A percentile compares a stretch with the other conserved stretches of the same genome.
phyloP scores from a whole-genome alignment of 2,888 invertebrate species.

The Cerastoderma edule region DNA sequence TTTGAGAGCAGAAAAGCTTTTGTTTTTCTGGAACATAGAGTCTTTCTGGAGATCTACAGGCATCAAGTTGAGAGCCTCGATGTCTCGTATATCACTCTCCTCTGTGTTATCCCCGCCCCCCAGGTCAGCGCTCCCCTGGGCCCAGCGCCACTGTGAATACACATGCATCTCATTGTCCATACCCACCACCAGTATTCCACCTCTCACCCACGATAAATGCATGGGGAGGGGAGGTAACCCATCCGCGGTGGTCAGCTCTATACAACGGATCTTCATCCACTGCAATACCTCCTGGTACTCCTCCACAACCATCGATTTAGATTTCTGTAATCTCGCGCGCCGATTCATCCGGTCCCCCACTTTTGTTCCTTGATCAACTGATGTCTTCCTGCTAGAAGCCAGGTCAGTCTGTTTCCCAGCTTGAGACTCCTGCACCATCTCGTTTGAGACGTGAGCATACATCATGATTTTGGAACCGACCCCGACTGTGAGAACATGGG shows the following conservation, averaged over 20 bases:
- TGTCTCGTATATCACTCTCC: constrained; percentile 45
- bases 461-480: constrained; percentile 91
- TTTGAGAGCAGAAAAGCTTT: constrained; percentile 71
- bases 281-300: constrained; percentile 95
- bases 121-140: constrained; percentile 46
- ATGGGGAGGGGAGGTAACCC: constrained; percentile 98
- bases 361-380: constrained; percentile 45
- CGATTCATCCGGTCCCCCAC: constrained; percentile 32
- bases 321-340: constrained; percentile 90
- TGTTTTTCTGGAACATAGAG: constrained; percentile 53
- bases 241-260: constrained; percentile 96
- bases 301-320: constrained; percentile 95
- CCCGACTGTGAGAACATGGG: constrained; percentile 97
- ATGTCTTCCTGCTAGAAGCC: constrained; percentile 15
- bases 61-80: constrained; percentile 57
- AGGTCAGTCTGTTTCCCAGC: constrained; percentile 51
- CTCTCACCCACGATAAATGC: constrained; percentile 99
- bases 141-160: constrained; percentile 94
- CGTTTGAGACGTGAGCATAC: constrained; percentile 94
- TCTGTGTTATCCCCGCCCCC: constrained; percentile 36
- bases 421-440: constrained; percentile 93
- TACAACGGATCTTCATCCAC: constrained; percentile 97
- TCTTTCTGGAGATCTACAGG: constrained; percentile 51
- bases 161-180: constrained; percentile 99
- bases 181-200: constrained; percentile 98